Conservation (phyloP, 1,140 invertebrate species). For the Drosophila kanapiae region DNA sequence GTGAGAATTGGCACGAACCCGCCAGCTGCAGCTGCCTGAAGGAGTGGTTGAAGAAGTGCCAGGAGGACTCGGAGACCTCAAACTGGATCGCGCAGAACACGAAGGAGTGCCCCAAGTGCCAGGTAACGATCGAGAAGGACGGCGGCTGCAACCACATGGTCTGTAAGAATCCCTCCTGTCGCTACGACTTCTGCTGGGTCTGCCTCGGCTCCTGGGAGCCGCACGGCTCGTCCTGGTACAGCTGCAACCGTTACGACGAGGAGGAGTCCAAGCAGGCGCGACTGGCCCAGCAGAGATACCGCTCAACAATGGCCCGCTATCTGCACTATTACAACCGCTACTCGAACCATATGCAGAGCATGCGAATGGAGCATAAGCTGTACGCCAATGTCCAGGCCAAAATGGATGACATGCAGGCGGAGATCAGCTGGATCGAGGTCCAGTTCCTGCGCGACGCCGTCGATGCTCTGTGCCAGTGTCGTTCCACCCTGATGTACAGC, state of each 20-base stretch:
- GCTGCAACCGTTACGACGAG: conserved; percentile 99
- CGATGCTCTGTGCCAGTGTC: conserved; percentile 98
- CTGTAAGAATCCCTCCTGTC: conserved; percentile 99
- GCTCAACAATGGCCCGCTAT: conserved; percentile 91
- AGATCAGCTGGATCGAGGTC: conserved; percentile 99
- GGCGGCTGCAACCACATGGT: conserved; percentile 99
- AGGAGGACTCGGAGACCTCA: conserved; percentile 99
- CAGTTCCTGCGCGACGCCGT: conserved; percentile 99
- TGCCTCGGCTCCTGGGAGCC: conserved; percentile 99
- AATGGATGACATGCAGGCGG: conserved; percentile 99
- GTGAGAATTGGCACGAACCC: conserved; percentile 99
- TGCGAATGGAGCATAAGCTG: conserved; percentile 98
- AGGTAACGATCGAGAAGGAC: conserved; percentile 99
- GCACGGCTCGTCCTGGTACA: conserved; percentile 99
- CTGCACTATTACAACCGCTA: conserved; percentile 99
- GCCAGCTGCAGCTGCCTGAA: conserved; percentile 96
- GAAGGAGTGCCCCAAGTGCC: conserved; percentile 99
- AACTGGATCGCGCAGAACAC: conserved; percentile 99
- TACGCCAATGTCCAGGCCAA: conserved; percentile 97
- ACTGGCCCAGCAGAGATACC: conserved; percentile 97
- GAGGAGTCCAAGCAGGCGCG: conserved; percentile 97
- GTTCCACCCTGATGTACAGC: conserved; percentile 99
- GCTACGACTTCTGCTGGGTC: conserved; percentile 99
- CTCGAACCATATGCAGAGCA: conserved; percentile 99
- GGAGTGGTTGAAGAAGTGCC: conserved; percentile 99